phyloP scores from a whole-genome alignment of 2,113 vertebrate genomes.

The Corythornis vintsioides region DNA sequence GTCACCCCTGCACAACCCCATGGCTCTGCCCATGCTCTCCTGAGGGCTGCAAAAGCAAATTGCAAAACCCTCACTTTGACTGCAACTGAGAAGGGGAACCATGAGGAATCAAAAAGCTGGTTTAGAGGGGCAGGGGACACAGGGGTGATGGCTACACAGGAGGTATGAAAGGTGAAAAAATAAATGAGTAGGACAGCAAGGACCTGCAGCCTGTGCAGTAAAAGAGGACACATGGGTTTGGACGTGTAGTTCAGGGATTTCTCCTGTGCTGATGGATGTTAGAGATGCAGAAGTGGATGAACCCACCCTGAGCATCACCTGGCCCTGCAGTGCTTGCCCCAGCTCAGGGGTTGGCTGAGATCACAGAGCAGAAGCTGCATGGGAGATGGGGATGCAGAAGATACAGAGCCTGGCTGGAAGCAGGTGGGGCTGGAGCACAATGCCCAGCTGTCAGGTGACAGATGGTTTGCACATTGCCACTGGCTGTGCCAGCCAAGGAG shows the following conservation, averaged over 20 bases:
- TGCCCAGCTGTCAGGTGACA: background rate
- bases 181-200: background rate
- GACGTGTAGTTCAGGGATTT: background rate
- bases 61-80: background rate
- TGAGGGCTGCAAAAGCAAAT: background rate
- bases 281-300: background rate
- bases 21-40: background rate
- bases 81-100: background rate
- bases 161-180: background rate
- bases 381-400: rapidly evolving
- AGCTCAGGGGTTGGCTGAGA: too few species aligned
- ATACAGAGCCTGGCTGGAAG: rapidly evolving
- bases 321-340: background rate
- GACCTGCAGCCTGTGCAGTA: background rate
- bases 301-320: background rate
- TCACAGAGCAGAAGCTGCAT: background rate
- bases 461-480: rapidly evolving
- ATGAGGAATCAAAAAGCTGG: too few species aligned
- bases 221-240: rapidly evolving
- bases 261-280: background rate
- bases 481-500: background rate
- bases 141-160: background rate
- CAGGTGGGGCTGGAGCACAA: background rate
- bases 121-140: background rate
- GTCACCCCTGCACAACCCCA: background rate